These are phyloP conservation scores for Heloderma charlesbogerti DNA, from an alignment of 2,113 vertebrate species.

Conservation along the genomic window DNA sequence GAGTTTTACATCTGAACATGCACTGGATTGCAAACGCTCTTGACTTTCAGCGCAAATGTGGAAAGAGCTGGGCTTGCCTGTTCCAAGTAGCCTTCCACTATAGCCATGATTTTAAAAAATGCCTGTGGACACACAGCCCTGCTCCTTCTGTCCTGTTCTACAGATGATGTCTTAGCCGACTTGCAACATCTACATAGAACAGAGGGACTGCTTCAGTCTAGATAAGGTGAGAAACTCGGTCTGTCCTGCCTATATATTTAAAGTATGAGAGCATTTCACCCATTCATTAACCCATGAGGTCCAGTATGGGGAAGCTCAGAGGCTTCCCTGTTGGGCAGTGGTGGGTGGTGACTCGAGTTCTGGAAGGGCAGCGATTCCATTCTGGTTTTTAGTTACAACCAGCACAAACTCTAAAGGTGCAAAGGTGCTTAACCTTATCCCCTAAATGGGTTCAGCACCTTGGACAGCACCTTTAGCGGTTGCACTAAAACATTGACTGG, in stretches of 20 bases:
- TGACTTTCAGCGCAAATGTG: not conserved
- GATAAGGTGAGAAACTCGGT: too few species aligned
- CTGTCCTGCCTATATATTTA: not conserved
- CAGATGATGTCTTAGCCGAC: not conserved
- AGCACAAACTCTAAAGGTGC: too few species aligned
- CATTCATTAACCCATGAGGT: not conserved
- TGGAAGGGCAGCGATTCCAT: too few species aligned
- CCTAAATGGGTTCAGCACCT: too few species aligned
- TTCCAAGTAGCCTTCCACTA: not conserved
- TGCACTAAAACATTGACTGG: too few species aligned
- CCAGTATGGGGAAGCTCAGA: too few species aligned
- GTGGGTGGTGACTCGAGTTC: too few species aligned
- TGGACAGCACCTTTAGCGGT: too few species aligned
- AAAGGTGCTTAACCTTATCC: too few species aligned
- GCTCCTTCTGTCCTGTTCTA: not conserved
- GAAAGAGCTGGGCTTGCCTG: not conserved
- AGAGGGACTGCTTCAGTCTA: not conserved
- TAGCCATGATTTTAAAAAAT: not conserved
- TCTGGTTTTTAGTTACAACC: too few species aligned
- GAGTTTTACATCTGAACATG: not conserved
- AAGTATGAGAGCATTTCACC: not conserved
- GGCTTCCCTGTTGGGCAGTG: too few species aligned
- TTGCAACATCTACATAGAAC: not conserved
- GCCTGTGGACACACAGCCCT: not conserved
- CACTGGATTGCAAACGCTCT: not conserved